These are phyloP conservation scores for Rousettus madagascariensis DNA, from an alignment of 2,797 vertebrate species.

Conservation along the genomic window DNA sequence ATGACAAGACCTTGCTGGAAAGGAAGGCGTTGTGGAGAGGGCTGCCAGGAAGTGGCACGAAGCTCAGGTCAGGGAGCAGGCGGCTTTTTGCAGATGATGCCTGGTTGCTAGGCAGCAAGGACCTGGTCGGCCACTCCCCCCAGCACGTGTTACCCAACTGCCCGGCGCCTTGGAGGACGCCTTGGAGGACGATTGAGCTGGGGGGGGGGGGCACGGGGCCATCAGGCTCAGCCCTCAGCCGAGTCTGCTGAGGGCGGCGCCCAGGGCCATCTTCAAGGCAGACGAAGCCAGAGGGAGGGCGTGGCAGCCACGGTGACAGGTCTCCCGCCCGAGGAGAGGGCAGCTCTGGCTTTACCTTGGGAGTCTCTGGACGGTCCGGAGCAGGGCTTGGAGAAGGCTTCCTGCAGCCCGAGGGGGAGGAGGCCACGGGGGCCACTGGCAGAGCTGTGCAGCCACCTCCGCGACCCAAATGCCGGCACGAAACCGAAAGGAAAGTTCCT, in stretches of 20 bases:
- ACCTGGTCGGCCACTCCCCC: slow-evolving; percentile 44
- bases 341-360: not conserved
- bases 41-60: too few relatives aligned
- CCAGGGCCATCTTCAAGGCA: not conserved
- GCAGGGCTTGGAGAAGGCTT: not conserved
- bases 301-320: not conserved
- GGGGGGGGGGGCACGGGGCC: too few relatives aligned
- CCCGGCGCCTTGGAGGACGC: not conserved
- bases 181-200: not conserved
- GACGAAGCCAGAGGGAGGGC: not conserved
- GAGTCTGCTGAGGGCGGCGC: too few relatives aligned
- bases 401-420: not conserved
- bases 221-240: too few relatives aligned
- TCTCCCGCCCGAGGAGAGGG: not conserved
- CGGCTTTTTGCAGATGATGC: not conserved
- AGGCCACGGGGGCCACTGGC: accelerated
- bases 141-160: not conserved
- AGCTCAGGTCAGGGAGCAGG: too few relatives aligned
- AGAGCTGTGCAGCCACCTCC: not conserved
- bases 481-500: not conserved
- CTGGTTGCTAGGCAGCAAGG: not conserved
- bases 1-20: slow-evolving; percentile 69
- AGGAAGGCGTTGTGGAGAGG: slow-evolving; percentile 59
- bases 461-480: not conserved
- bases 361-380: not conserved